Conservation (phyloP, 2,113 vertebrate genomes). For the Corydoras sp. region DNA sequence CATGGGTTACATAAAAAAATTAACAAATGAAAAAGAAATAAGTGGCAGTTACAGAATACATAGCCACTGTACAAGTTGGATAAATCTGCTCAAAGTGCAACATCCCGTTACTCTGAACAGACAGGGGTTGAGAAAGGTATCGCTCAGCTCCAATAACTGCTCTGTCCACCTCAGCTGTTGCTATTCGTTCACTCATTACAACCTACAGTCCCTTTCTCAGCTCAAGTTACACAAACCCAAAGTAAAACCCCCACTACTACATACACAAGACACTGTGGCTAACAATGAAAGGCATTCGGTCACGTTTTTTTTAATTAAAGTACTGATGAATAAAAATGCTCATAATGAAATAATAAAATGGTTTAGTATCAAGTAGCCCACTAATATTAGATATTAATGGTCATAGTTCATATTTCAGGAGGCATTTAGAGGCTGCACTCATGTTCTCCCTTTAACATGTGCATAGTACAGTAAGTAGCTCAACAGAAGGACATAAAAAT, state of each 20-base stretch:
- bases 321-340: background rate
- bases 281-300: background rate
- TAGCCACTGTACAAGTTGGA: background rate
- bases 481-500: no score
- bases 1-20: slow-evolving; percentile 15
- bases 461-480: no score
- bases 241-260: slow-evolving; percentile 6
- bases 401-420: slow-evolving; percentile 34
- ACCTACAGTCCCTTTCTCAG: slow-evolving; percentile 29
- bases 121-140: slow-evolving; percentile 48
- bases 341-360: background rate
- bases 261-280: background rate
- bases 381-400: slow-evolving; percentile 9
- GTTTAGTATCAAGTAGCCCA: slow-evolving; percentile 10
- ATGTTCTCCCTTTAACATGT: no score
- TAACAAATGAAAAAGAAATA: slow-evolving; percentile 1
- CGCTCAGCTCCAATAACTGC: slow-evolving; percentile 56
- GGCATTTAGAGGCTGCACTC: slow-evolving; percentile 3
- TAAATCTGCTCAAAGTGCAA: slow-evolving; percentile 4
- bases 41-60: slow-evolving; percentile 5
- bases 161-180: slow-evolving; percentile 71
- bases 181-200: slow-evolving; percentile 61
- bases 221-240: slow-evolving; percentile 21
- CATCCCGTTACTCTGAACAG: slow-evolving; percentile 13
- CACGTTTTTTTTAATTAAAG: background rate